Percentiles rank a stretch among this genome's conserved stretches.
These are phyloP conservation scores for Eupeodes corollae DNA, from an alignment of 1,140 invertebrate genomes.

Conservation along the genomic window DNA sequence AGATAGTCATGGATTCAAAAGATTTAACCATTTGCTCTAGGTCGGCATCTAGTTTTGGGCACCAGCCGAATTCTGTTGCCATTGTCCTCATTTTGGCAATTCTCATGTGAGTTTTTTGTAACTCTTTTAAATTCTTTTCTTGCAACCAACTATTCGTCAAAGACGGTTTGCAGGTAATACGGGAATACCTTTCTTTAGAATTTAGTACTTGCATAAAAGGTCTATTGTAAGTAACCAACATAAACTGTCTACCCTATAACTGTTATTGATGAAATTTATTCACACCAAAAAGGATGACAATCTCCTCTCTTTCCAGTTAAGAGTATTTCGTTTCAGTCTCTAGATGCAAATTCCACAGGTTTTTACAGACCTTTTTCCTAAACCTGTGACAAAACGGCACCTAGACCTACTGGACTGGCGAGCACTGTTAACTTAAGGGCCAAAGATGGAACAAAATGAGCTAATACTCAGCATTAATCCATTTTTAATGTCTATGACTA, in stretches of 20 bases:
- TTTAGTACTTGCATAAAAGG: conserved; percentile 36
- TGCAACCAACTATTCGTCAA: conserved; percentile 22
- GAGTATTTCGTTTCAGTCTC: conserved; percentile 37
- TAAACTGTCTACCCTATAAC: conserved; percentile 38
- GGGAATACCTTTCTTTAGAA: conserved; percentile 25
- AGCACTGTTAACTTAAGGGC: conserved; percentile 4
- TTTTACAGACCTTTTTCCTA: conserved; percentile 29
- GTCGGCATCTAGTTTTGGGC: not conserved
- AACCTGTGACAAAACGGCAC: conserved; percentile 1
- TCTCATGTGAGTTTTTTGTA: no score
- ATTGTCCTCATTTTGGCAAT: not conserved
- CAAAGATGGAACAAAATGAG: conserved; percentile 6
- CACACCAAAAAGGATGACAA: conserved; percentile 34
- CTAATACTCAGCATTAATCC: not conserved
- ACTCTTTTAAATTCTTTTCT: no score
- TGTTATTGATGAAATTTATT: conserved; percentile 36
- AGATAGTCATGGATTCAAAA: not conserved
- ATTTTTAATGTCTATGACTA: not conserved
- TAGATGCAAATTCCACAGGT: conserved; percentile 39
- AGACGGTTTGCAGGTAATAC: conserved; percentile 14
- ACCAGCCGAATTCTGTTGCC: not conserved
- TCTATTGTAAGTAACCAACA: conserved; percentile 41
- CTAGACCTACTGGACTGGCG: conserved; percentile 5
- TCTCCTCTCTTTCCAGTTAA: conserved; percentile 40
- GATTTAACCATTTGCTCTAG: not conserved